A percentile compares a stretch with the other conserved stretches of the same genome.
These are phyloP conservation scores for Scaptomyza tumidula DNA, from an alignment of 2,888 invertebrate species.

Conservation along the genomic window DNA sequence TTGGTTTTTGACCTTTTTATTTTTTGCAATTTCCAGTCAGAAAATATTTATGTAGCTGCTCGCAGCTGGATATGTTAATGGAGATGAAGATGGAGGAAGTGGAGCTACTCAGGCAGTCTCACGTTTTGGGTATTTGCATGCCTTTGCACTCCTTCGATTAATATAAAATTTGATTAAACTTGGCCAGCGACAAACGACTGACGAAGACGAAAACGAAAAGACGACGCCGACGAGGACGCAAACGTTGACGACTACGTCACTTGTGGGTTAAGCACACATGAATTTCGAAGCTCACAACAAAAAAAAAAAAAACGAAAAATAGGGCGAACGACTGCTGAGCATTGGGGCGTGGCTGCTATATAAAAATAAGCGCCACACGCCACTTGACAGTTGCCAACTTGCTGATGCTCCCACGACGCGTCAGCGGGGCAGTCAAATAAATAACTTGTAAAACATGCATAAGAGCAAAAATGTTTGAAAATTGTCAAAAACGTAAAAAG, in stretches of 20 bases:
- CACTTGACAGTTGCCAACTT: slow-evolving; percentile 25
- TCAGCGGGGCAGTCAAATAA: slow-evolving; percentile 72
- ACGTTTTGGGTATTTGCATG: slow-evolving; percentile 75
- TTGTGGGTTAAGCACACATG: slow-evolving; percentile 79
- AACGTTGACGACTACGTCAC: slow-evolving; percentile 20
- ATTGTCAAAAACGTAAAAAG: slow-evolving; percentile 55
- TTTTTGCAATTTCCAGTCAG: slow-evolving; percentile 52
- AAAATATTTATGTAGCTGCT: slow-evolving; percentile 58
- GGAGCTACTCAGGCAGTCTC: slow-evolving; percentile 42
- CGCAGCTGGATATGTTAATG: not conserved
- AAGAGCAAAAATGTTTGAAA: slow-evolving; percentile 80
- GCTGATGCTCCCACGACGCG: slow-evolving; percentile 27
- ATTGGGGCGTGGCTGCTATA: slow-evolving; percentile 56
- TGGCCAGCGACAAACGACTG: slow-evolving; percentile 61
- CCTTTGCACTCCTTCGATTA: slow-evolving; percentile 78
- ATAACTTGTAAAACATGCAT: slow-evolving; percentile 81
- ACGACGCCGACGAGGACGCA: too few species aligned
- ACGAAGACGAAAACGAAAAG: not conserved
- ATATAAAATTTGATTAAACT: slow-evolving; percentile 80
- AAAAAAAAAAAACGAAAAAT: not conserved
- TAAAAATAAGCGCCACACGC: slow-evolving; percentile 64
- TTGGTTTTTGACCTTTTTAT: slow-evolving; percentile 19
- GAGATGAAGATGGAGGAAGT: slow-evolving; percentile 1
- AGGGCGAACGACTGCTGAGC: slow-evolving; percentile 35
- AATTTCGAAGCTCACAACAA: slow-evolving; percentile 28